Percentiles rank a stretch among this genome's conserved stretches.
Evolutionary conservation across 2,888 invertebrate species (phyloP).

Genomic region (Platypus cylindrus): DNA sequence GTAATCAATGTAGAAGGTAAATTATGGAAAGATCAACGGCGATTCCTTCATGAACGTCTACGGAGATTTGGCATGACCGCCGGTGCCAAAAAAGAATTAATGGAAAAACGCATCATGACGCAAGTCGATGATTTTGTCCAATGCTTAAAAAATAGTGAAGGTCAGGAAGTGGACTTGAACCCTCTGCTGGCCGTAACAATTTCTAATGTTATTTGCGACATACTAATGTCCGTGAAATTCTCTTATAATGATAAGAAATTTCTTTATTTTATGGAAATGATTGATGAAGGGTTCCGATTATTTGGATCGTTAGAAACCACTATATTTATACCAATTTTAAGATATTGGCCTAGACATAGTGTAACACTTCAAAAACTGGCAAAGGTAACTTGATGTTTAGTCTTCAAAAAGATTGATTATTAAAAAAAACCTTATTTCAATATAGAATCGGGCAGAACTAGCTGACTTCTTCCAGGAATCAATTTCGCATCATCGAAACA

Average conservation of each 20-base stretch:
- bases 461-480: conserved; percentile 71
- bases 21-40: conserved; percentile 81
- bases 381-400: conserved; percentile 29
- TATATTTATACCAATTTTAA: conserved; percentile 71
- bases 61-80: conserved; percentile 80
- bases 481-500: conserved; percentile 66
- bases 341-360: conserved; percentile 44
- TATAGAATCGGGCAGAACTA: conserved; percentile 69
- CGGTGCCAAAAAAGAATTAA: conserved; percentile 64
- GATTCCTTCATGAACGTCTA: conserved; percentile 75
- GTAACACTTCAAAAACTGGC: conserved; percentile 42
- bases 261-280: conserved; percentile 67
- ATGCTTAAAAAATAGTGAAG: conserved; percentile 48
- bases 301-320: conserved; percentile 73
- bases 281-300: conserved; percentile 81
- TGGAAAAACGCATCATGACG: conserved; percentile 73
- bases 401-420: conserved; percentile 4
- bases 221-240: conserved; percentile 81
- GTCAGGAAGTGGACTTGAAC: conserved; percentile 61
- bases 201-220: conserved; percentile 82
- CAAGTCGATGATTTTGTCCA: conserved; percentile 67
- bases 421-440: conserved; percentile 5
- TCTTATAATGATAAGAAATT: conserved; percentile 65
- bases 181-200: conserved; percentile 67
- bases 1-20: conserved; percentile 80